Evolutionary conservation across 2,797 vertebrate species (phyloP), one percentile per base, ranked within the genome.

Genomic region (Phalanger gymnotis): DNA sequence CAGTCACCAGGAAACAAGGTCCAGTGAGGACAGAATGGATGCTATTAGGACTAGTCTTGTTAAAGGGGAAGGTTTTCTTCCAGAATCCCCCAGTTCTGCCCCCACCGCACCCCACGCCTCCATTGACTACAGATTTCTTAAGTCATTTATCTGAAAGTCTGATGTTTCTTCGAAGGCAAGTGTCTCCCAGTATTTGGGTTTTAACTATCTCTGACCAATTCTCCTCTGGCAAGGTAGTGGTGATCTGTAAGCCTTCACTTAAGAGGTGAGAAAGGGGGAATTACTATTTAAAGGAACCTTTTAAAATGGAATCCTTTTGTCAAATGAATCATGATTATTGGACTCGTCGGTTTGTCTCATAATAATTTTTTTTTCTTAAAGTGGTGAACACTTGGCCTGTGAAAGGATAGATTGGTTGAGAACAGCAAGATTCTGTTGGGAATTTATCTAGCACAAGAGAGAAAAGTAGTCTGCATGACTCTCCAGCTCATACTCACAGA

Each of bases 401-500:
- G 73, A 40, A 81, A 47, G 73, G 12, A 47, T 47, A 47, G 22
- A 47, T 47, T 22, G 22, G 22, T 47, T 81, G 22, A 10, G 22
- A 81, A 81, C 47, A 47, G 22, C 19, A 47, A 81, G 73, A 81
- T 47, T 47, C 73, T 81, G 40, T 47, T 47, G 73, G 22, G 40
- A 81, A 81, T 81, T 81, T 47, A n/a, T 81, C 40, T 81, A 27
- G 22, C 73, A 47, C 27, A 47, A 25, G 22, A 81, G 22, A 81
- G 40, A 81, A 1, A 90, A n/a, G 51, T 27, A 66, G 53, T 27
- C 4, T 0, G 0, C 0, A 0, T 3, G 5, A 91, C 94, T 54
- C 53, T 52, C 47, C 34, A 27, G 3, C 30, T 0, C 4, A 6
- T 4, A 25, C 57, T 54, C 40, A 34, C 12, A 11, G 2, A 2